Base-by-base conservation (phyloP, 2,797 vertebrate genomes). In the Cossypha polioptera region DNA sequence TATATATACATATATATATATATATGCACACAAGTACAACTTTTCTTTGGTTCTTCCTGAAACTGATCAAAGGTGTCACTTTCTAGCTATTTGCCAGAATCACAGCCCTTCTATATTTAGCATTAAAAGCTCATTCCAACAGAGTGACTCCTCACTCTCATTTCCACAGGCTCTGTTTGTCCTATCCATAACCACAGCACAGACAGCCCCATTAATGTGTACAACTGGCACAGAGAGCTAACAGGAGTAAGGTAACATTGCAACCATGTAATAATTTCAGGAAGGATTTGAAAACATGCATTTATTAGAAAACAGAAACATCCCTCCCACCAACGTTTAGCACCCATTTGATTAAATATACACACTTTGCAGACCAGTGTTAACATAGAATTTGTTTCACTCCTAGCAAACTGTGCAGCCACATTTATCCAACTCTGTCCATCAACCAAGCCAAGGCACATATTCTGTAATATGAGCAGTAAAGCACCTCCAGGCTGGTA, bases 31-130 rank as follows among this genome's bases (percentile, higher is more conserved):
- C 10, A 54, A 33, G 0, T 17, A 10, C 33, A 82, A 29, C 38
- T 63, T 78, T 28, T 10, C 72, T 38, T 65, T 26, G 51, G 22
- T 13, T 93, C 62, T 61, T 69, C 45, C 19, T 68, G 74, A 89
- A 47, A 28, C 18, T 4, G 9, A 62, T 73, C 7, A 78, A 72
- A 69, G 53, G 7, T 42, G 20, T 57, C 38, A 55, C 36, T 65
- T 93, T 57, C 24, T 50, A 80, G 72, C 54, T 65, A 54, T 54
- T 50, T 77, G 72, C 35, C 71, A 89, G 53, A 59, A 87, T 65
- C 87, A 77, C 45, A 94, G 77, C 22, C 21, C 53, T 89, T 63
- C 81, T 92, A 61, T 79, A 74, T 74, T 85, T 93, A 95, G 88
- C 59, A 62, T 2, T 48, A 65, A 77, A 48, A 47, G 33, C 19